Conservation (phyloP, 35 echinoderm and acorn worm genomes). For the Anneissia japonica region DNA sequence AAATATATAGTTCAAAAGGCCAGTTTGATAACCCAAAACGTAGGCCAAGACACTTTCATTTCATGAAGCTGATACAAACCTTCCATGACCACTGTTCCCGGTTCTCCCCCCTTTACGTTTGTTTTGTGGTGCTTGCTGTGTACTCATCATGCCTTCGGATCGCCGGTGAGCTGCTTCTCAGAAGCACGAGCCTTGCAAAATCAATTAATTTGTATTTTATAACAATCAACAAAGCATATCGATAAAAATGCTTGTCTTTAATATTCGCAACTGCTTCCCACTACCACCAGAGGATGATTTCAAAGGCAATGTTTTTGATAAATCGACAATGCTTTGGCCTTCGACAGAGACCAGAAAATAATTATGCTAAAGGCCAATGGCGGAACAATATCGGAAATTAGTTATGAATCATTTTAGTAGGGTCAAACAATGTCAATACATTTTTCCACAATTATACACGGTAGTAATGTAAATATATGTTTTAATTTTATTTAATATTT, state of each 20-base stretch:
- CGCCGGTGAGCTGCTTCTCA: background rate
- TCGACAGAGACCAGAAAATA: background rate
- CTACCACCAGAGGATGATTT: background rate
- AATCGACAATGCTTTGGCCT: constrained; percentile 1
- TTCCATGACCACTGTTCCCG: no score
- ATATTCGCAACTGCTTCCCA: background rate
- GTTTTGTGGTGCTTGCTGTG: background rate
- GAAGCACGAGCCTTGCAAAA: background rate
- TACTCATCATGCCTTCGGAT: background rate
- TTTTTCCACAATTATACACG: background rate
- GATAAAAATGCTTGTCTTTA: background rate
- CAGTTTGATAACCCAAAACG: no score
- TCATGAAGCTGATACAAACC: no score
- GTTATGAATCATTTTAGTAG: background rate
- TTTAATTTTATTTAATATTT: background rate
- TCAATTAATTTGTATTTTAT: background rate
- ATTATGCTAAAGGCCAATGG: constrained; percentile 1
- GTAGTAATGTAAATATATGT: background rate
- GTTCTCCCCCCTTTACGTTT: background rate
- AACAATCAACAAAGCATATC: background rate
- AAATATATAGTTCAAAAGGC: no score
- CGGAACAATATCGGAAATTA: background rate
- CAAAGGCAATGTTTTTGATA: background rate
- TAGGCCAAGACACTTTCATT: no score
- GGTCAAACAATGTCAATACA: background rate